Evolutionary conservation across 2,113 vertebrate species (phyloP), one percentile per base, ranked within the genome.

Genomic region (Anolis carolinensis): DNA sequence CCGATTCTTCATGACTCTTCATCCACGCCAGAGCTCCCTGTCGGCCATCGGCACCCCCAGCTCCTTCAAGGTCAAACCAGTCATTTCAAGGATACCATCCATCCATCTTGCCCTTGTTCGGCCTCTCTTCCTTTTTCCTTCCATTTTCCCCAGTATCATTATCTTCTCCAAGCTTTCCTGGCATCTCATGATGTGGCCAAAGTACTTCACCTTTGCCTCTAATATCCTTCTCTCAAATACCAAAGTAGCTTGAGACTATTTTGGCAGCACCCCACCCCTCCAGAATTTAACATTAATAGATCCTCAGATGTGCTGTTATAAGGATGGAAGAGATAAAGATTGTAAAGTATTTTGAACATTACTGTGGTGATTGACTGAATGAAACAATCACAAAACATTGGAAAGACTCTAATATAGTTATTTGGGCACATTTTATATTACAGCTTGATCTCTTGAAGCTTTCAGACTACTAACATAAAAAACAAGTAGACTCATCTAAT

Each of bases 391-490:
- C 1, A 27, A 70, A 34, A 73, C 9, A 2, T 77, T 85, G 10
- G 65, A 52, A 71, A 50, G 9, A 25, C n/a, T 13, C 0, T 0
- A 0, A 18, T 63, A 2, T 18, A 30, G 32, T 75, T 81, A 75
- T 67, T 89, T 5, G 18, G 81, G 71, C 39, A 83, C 81, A 27
- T 78, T 62, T 4, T 21, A 4, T 76, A 81, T 27, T 72, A 0
- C 82, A 77, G 2, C 65, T 74, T 72, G 77, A 25, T 55, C 0
- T 73, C 63, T 79, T 90, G 34, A 89, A 87, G 74, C 84, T 88
- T 79, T 59, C 88, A 32, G 39, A 30, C 52, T 32, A 18, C 78
- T 83, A 27, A 82, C 87, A 93, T 91, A 30, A 65, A 90, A 91
- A 89, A 73, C 73, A 88, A 79, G 21, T 2, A 59, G 67, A 25